These are phyloP conservation scores for Spodoptera exigua DNA, from an alignment of 2,888 invertebrate species.

Conservation along the genomic window DNA sequence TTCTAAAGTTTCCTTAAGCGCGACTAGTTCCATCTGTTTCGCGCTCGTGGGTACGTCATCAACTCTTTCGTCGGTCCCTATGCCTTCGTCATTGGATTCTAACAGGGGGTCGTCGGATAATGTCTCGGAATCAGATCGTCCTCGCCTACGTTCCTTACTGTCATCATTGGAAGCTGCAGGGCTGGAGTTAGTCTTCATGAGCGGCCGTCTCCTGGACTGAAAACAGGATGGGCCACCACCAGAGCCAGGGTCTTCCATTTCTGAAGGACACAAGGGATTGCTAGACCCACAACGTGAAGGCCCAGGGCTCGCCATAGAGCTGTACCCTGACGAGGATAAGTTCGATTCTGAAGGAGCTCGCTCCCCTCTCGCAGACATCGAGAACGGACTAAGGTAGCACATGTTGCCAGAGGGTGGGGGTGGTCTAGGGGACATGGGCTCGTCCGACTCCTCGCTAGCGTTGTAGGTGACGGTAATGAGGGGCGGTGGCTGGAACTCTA, in stretches of 20 bases:
- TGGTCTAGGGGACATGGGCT: constrained; percentile 91
- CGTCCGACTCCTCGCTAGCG: constrained; percentile 94
- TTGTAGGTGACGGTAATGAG: constrained; percentile 93
- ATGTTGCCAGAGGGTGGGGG: constrained; percentile 89
- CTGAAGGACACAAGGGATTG: constrained; percentile 93
- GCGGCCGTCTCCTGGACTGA: constrained; percentile 89
- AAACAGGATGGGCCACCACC: constrained; percentile 88
- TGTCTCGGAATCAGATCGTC: constrained; percentile 93
- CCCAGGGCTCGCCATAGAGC: constrained; percentile 95
- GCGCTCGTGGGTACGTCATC: constrained; percentile 92
- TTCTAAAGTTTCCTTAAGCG: constrained; percentile 83
- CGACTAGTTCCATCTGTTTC: constrained; percentile 89
- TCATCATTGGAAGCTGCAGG: constrained; percentile 83
- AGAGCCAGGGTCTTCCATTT: constrained; percentile 92
- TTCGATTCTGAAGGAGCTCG: constrained; percentile 95
- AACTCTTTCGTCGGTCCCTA: constrained; percentile 93
- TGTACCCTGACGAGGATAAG: constrained; percentile 95
- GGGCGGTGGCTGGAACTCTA: constrained; percentile 92
- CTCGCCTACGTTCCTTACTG: constrained; percentile 87
- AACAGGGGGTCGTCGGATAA: constrained; percentile 92
- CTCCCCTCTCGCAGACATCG: constrained; percentile 92
- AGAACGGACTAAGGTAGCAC: constrained; percentile 94
- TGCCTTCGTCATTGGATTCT: constrained; percentile 94
- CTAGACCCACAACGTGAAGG: constrained; percentile 95
- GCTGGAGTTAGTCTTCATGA: constrained; percentile 90